Evolutionary conservation across 2,888 invertebrate species (phyloP), one percentile per base, ranked within the genome.

Genomic region (Agrotis clavis): DNA sequence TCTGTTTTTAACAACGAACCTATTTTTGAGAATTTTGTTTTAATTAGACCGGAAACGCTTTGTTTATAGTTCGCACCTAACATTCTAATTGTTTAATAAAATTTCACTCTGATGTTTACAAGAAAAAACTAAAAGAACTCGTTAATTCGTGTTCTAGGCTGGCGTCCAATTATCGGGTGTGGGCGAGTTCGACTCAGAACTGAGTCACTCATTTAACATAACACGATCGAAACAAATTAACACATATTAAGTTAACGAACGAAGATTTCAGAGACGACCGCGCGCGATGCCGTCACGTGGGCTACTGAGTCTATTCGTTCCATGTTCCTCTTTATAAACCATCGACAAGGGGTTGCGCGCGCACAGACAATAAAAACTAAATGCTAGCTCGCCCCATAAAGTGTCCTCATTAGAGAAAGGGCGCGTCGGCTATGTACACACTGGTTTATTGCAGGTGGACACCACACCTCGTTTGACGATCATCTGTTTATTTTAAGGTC

Each of bases 401-500:
- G 90, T 91, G 93, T 90, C 93, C 95, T 95, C 95, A 95, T 96
- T 96, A 96, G 94, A 88, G 91, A 93, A 93, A 94, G 95, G 95
- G 94, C 94, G 94, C 92, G 93, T 79, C 93, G 80, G 89, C 90
- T 91, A 90, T 93, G 87, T 92, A 90, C 89, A 93, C 92, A 94
- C 90, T 84, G 90, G 91, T 94, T 94, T 96, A 96, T 94, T 91
- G 93, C 92, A 92, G 91, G 93, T 93, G 87, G 88, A 89, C 87
- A 92, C 93, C 92, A 87, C 88, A 91, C 93, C 93, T 92, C 91
- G 92, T 94, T 94, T 88, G 89, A 83, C 89, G 92, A 94, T 94
- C 92, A 94, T 94, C 94, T 95, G 94, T 96, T 94, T 95, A 93
- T 95, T 95, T 95, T 94, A 94, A 95, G 95, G 93, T 90, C 93